phyloP scores from a whole-genome alignment of 2,888 invertebrate species.

The Caradrina clavipalpis region DNA sequence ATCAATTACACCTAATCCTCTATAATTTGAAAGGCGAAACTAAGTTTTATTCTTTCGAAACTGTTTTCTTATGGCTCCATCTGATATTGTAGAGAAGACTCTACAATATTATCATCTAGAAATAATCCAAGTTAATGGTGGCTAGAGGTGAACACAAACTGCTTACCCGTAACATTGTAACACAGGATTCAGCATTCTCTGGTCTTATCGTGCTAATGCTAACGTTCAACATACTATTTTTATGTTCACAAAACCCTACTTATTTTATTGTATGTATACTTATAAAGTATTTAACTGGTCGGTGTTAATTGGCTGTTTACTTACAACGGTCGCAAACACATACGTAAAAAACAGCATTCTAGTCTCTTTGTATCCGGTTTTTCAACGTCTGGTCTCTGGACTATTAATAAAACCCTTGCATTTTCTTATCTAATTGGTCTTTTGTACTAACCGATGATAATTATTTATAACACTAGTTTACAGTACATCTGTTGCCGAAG shows the following conservation, averaged over 20 bases:
- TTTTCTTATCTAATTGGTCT: constrained; percentile 30
- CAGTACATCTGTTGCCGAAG: too few species aligned
- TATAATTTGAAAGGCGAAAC: background rate
- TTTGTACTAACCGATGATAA: constrained; percentile 13
- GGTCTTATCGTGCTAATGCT: constrained; percentile 2
- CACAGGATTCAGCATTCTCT: background rate
- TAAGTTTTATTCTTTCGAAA: background rate
- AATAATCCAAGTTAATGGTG: background rate
- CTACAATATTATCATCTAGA: background rate
- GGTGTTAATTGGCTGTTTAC: constrained; percentile 57
- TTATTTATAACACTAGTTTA: too few species aligned
- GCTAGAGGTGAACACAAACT: constrained; percentile 6
- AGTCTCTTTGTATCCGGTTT: constrained; percentile 43
- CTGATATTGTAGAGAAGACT: too few species aligned
- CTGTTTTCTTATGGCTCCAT: background rate
- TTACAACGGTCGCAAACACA: constrained; percentile 52
- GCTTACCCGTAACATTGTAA: constrained; percentile 13
- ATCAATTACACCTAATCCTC: background rate
- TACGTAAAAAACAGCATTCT: constrained; percentile 53
- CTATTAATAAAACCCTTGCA: constrained; percentile 22
- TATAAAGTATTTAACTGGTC: constrained; percentile 50
- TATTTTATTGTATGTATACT: constrained; percentile 44
- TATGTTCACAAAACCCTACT: constrained; percentile 25
- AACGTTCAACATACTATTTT: constrained; percentile 18
- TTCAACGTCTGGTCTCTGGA: constrained; percentile 17